Base-by-base conservation (phyloP, 2,888 invertebrate genomes). In the Hesperia comma region DNA sequence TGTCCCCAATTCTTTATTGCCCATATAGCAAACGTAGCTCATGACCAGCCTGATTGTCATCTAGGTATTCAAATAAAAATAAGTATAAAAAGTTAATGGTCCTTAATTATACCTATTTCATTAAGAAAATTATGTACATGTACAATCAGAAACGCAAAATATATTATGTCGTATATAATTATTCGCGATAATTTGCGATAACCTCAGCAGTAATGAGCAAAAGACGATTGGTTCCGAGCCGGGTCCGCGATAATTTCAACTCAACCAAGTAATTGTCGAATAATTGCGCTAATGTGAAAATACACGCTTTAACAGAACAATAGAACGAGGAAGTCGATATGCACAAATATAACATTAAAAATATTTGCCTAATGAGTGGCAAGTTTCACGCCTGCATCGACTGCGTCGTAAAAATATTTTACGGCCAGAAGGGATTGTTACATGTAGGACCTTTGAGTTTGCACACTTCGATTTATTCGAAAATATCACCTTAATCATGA, bases 251-350 rank as follows among this genome's bases (percentile, higher is more conserved):
- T 86, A 83, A 88, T 85, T 84, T 79, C 79, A 82, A 80, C 80
- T 79, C 82, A 82, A 79, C 83, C 90, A 83, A 85, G 86, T 91
- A 91, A 92, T 91, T 87, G 85, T 86, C 89, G 89, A 86, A 88
- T 91, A 91, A 92, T 91, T 91, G 88, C 90, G 90, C 79, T 90
- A 90, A 91, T 84, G 86, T 88, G 90, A 88, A 92, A 90, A 86
- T 88, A 77, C 83, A 92, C 88, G 92, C 85, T 90, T 89, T 87
- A 86, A 89, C 80, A 81, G 74, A 91, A 92, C 90, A 92, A 92
- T 90, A 80, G 87, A 79, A 82, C 75, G 75, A 81, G 85, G 83
- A 85, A 88, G 83, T 82, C 79, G 76, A 83, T 84, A 84, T 55
- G 49, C 55, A 55, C 61, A 60, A 32, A 60, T 61, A 71, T 76